Evolutionary conservation across 2,888 invertebrate species (phyloP).

Genomic region (Tupiocoris notatus): DNA sequence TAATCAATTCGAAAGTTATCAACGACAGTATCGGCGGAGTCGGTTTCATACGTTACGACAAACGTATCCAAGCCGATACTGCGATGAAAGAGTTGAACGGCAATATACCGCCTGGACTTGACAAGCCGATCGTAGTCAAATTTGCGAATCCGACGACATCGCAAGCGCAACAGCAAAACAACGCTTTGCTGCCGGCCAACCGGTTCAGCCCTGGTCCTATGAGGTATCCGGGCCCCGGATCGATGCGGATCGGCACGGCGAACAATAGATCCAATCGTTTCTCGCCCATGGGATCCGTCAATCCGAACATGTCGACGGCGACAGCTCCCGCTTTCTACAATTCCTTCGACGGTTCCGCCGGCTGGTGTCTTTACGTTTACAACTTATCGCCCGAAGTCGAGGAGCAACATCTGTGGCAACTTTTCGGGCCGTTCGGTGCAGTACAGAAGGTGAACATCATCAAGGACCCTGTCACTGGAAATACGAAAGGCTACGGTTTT

Average conservation of each 20-base stretch:
- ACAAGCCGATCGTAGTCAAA: conserved; percentile 86
- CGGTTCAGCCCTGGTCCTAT: conserved; percentile 53
- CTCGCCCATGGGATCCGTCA: conserved; percentile 66
- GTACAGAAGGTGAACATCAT: conserved; percentile 97
- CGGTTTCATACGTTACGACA: conserved; percentile 89
- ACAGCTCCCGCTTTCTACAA: conserved; percentile 79
- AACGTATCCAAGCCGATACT: conserved; percentile 81
- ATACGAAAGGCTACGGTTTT: conserved; percentile 97
- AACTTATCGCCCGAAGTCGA: conserved; percentile 89
- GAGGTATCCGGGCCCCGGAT: conserved; percentile 34
- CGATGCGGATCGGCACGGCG: conserved; percentile 20
- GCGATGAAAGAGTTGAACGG: conserved; percentile 88
- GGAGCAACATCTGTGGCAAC: conserved; percentile 88
- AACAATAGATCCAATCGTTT: conserved; percentile 84
- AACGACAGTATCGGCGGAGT: conserved; percentile 95
- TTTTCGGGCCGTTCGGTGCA: conserved; percentile 96
- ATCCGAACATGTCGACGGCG: conserved; percentile 59
- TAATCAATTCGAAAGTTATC: conserved; percentile 92
- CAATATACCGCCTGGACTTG: conserved; percentile 79
- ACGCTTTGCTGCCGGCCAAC: background rate
- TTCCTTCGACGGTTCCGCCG: conserved; percentile 75
- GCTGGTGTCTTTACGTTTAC: conserved; percentile 92
- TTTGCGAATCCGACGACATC: conserved; percentile 85
- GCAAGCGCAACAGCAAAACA: conserved; percentile 58
- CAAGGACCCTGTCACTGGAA: conserved; percentile 90